Evolutionary conservation across 2,797 vertebrate species (phyloP), one percentile per base, ranked within the genome.

Genomic region (Natrix natrix): DNA sequence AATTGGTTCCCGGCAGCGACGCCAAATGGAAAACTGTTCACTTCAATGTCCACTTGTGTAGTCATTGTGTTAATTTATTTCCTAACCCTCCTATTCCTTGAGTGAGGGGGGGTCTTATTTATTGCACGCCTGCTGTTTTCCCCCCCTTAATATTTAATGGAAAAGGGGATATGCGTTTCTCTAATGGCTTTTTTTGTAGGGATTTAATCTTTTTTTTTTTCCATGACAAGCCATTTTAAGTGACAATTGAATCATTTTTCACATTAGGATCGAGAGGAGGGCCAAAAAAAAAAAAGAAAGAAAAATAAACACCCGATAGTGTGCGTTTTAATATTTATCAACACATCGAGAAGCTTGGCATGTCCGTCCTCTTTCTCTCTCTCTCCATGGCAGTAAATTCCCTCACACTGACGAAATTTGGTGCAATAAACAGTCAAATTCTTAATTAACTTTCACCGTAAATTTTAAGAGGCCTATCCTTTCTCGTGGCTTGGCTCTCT

Each of bases 61-160:
- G 97, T 95, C 96, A 93, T 97, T 97, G 96, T 94, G 95, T 97
- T 97, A 98, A 98, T 98, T 98, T 98, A 98, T 98, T 97, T 97
- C 96, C 96, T 95, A 95, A 94, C 96, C 96, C 96, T 98, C 96
- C 95, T 97, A 97, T 98, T 97, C 97, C 95, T 97, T 96, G 96
- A 98, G 97, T 66, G 95, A 98, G 93, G 92, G 94, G 94, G 93
- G 92, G 94, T 3, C 86, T 98, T 98, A 98, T 98, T 98, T 98
- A 98, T 96, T 96, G 96, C 93, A 88, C 92, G 92, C 95, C 94
- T 94, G 96, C 97, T 97, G 88, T 97, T 97, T 97, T 97, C 26
- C 11, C 5, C 6, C 20, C 5, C 96, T 69, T 74, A 74, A 98
- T 97, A 95, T 97, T 98, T 98, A 83, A 98, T 97, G 96, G 97